phyloP scores from a whole-genome alignment of 2,888 invertebrate species.

The Flexamia atlantica region DNA sequence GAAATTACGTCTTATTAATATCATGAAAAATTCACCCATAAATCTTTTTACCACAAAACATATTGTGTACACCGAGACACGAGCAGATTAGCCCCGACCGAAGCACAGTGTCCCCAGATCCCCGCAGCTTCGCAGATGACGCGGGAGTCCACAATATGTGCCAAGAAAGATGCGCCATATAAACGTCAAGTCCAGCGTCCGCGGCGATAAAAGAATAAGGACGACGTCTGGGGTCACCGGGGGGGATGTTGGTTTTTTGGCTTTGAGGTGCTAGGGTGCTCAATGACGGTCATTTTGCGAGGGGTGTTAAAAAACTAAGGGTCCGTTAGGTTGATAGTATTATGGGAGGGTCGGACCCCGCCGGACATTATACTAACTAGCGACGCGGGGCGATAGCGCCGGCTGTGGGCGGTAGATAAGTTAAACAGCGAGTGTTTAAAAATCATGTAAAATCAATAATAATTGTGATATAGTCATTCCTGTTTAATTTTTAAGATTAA shows the following conservation, averaged over 20 bases:
- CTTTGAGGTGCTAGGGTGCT: conserved; percentile 65
- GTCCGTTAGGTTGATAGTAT: conserved; percentile 66
- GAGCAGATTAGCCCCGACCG: too few relatives aligned
- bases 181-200: conserved; percentile 66
- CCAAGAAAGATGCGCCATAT: conserved; percentile 65
- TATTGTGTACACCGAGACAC: too few relatives aligned
- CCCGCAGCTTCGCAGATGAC: conserved; percentile 7
- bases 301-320: conserved; percentile 67
- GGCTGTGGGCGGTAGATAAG: background rate
- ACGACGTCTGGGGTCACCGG: conserved; percentile 20
- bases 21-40: too few relatives aligned
- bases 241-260: conserved; percentile 66
- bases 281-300: conserved; percentile 65
- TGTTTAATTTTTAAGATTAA: too few relatives aligned
- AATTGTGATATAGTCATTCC: too few relatives aligned
- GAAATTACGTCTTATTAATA: too few relatives aligned
- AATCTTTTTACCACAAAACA: too few relatives aligned
- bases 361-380: conserved; percentile 49
- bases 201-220: conserved; percentile 66
- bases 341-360: conserved; percentile 54
- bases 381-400: background rate
- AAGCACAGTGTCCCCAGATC: too few relatives aligned
- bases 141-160: conserved; percentile 38
- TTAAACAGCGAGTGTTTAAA: background rate
- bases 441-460: too few relatives aligned